Evolutionary conservation across 2,888 invertebrate species (phyloP), one percentile per base, ranked within the genome.

Genomic region (Morinoia aosen): DNA sequence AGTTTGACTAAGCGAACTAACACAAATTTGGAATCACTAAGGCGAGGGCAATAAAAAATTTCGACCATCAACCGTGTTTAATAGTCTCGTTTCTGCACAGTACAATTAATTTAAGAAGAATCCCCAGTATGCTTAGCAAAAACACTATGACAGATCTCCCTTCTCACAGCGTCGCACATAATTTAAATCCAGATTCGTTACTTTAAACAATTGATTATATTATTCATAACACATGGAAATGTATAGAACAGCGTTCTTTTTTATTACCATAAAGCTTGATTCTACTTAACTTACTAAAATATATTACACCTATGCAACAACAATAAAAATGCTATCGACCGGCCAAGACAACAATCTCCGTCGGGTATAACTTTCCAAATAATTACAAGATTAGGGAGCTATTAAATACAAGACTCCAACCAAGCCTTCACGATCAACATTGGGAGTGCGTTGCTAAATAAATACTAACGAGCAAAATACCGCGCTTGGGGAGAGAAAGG

Each of bases 301-400:
- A 93, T 93, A 93, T 93, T 93, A 93, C 93, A 93, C 57, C 93
- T 93, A 93, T 93, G 93, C 93, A 93, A 93, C 93, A 93, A 93
- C 93, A 57, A 93, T 93, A 93, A 93, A 93, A 93, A 93, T 93
- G 93, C 93, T 93, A 93, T 57, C 57, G 56, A 93, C 93, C 93
- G 93, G n/a, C 93, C 5, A 93, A 33, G 93, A 93, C 57, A 93
- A 93, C 93, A 93, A 57, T 57, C 93, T 93, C 33, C 57, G 93
- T n/a, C 93, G 93, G 93, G 39, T n/a, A 93, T 57, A 57, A 93
- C 57, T 93, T 90, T 48, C 16, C 2, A 93, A 33, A 93, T 90
- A 90, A 90, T 90, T 90, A 90, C 90, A 90, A 90, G 90, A 39
- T 90, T 11, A 40, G 90, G 48, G 90, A 90, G 40, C 90, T 40